Base-by-base conservation (phyloP, 2,888 invertebrate species). In the Orthosia gracilis region DNA sequence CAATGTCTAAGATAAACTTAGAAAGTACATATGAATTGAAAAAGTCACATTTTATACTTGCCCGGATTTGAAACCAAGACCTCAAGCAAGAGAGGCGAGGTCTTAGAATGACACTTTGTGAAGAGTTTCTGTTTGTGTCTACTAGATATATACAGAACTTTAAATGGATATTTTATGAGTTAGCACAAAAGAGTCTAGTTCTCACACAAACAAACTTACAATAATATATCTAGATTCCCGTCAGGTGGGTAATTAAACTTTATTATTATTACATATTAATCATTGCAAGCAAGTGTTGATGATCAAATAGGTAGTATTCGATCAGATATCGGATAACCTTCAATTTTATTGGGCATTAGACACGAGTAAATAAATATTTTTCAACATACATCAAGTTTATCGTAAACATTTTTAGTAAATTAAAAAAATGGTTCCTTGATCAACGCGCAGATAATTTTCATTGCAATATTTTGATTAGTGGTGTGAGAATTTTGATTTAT, bases 311-410 rank as follows among this genome's bases (percentile, higher is more conserved):
- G 76, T 82, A 77, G 71, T 85, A 54, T 52, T 72, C 64, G 64
- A 86, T 86, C 85, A 84, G 84, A 80, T 84, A 84, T 82, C 63
- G 50, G 31, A 49, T 63, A 87, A 85, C 85, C 86, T 86, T 78
- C 78, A 84, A 65, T 61, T 75, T 77, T 78, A 78, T 84, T 80
- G 66, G 70, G 72, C 78, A 69, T 84, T 78, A 71, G 80, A 76
- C 55, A 75, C 79, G 52, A 62, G 74, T 65, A 79, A 79, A 85
- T 77, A 81, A 71, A 82, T 80, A 80, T 80, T 83, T 76, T 59
- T 54, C 49, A 73, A 78, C 71, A 72, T 82, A 69, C 66, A 74
- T 78, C 69, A 83, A 64, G 7, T 58, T 58, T 50, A 57, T 50
- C 40, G 31, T 21, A 18, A 69, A 75, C 70, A 76, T 57, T 59